Evolutionary conservation across 1,140 invertebrate species (phyloP).

Genomic region (Teleogryllus occipitalis): DNA sequence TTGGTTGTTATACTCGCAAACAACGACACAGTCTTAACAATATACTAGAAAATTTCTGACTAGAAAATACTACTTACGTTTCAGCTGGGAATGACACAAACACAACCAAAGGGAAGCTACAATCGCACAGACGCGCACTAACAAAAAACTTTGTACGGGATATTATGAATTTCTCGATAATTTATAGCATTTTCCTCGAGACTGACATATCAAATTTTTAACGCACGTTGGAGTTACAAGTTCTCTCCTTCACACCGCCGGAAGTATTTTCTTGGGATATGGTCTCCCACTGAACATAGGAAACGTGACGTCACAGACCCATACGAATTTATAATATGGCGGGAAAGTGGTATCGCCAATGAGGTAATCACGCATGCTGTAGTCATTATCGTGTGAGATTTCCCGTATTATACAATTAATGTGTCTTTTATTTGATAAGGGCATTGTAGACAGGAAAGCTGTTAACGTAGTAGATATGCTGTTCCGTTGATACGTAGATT

Average conservation of each 20-base stretch:
- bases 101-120: background rate
- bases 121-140: background rate
- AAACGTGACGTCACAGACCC: background rate
- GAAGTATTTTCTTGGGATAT: conserved; percentile 1
- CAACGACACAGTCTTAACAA: no score
- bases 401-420: no score
- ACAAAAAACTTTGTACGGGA: background rate
- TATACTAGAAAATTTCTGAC: no score
- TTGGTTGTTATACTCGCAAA: no score
- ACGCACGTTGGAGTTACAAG: background rate
- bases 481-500: no score
- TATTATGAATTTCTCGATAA: background rate
- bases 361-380: no score
- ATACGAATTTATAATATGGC: background rate
- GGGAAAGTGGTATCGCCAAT: background rate
- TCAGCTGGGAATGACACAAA: background rate
- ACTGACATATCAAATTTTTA: background rate
- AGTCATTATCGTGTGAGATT: no score
- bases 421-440: no score
- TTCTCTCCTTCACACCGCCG: background rate
- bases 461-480: no score
- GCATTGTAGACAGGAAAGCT: no score
- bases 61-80: background rate
- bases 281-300: background rate
- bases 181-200: background rate